A percentile compares a stretch with the other conserved stretches of the same genome.
Conservation (phyloP, 1,140 invertebrate species). For the Drosophila nikananu region DNA sequence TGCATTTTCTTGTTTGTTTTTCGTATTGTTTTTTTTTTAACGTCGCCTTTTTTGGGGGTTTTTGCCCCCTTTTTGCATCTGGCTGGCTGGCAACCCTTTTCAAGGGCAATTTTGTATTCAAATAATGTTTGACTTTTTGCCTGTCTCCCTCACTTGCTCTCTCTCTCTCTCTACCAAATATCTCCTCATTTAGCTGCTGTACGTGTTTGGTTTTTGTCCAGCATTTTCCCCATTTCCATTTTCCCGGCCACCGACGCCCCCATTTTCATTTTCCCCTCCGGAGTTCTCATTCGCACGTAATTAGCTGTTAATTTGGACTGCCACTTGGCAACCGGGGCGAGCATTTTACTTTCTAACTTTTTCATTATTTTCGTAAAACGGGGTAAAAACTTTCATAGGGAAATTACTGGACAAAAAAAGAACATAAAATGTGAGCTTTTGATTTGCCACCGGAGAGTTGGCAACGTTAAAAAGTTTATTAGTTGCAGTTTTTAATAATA, state of each 20-base stretch:
- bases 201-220: slow-evolving; percentile 36
- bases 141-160: slow-evolving; percentile 12
- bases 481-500: slow-evolving; percentile 6
- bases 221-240: slow-evolving; percentile 16
- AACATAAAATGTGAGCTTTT: slow-evolving; percentile 5
- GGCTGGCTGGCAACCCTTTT: slow-evolving; percentile 60
- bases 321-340: slow-evolving; percentile 59
- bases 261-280: slow-evolving; percentile 32
- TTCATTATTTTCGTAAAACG: slow-evolving; percentile 29
- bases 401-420: slow-evolving; percentile 16
- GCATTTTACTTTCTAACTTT: slow-evolving; percentile 62
- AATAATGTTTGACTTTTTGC: slow-evolving; percentile 75
- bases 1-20: slow-evolving; percentile 36
- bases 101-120: slow-evolving; percentile 78
- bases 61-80: slow-evolving; percentile 33
- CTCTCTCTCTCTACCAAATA: neutral
- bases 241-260: neutral
- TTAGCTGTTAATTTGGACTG: slow-evolving; percentile 74
- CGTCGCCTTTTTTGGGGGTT: slow-evolving; percentile 18
- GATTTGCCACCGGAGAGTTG: slow-evolving; percentile 35
- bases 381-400: slow-evolving; percentile 11
- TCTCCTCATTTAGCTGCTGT: slow-evolving; percentile 47
- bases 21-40: slow-evolving; percentile 1
- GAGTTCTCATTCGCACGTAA: slow-evolving; percentile 70
- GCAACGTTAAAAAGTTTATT: slow-evolving; percentile 19